These are phyloP conservation scores for Sapajus apella DNA, from an alignment of 2,113 vertebrate genomes.

Conservation along the genomic window DNA sequence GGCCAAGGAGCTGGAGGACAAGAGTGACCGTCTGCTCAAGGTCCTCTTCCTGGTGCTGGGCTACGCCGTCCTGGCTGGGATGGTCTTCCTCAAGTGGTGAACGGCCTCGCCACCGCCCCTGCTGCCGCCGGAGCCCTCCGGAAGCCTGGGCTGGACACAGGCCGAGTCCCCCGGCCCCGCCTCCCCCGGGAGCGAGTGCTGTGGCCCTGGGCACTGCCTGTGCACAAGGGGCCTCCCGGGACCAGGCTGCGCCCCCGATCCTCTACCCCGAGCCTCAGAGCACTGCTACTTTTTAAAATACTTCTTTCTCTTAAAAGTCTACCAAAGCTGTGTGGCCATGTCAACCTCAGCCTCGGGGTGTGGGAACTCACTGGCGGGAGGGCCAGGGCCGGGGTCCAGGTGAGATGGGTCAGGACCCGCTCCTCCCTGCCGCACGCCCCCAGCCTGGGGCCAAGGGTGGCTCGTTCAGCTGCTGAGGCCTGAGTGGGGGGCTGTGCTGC, in stretches of 20 bases:
- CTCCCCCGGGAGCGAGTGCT: not conserved
- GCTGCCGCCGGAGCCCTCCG: rapidly evolving
- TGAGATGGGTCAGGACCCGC: not conserved
- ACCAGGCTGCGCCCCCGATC: not conserved
- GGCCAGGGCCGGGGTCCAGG: not conserved
- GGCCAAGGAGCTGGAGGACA: constrained; percentile 92
- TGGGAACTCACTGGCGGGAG: not conserved
- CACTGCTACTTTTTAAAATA: not conserved
- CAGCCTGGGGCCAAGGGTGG: not conserved
- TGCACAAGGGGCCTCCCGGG: not conserved
- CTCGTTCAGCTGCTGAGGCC: rapidly evolving
- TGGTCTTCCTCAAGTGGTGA: constrained; percentile 93
- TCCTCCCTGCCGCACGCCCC: rapidly evolving
- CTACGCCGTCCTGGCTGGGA: constrained; percentile 87
- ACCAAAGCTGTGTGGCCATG: constrained; percentile 27
- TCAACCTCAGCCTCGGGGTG: not conserved
- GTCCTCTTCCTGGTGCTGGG: constrained; percentile 94
- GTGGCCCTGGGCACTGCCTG: not conserved
- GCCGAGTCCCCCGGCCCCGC: not conserved
- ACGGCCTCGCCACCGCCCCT: rapidly evolving
- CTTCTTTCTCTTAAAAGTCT: not conserved
- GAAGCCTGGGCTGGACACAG: not conserved
- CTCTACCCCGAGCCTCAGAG: not conserved
- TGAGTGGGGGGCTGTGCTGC: rapidly evolving
- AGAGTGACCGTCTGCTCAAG: constrained; percentile 91